Conservation (phyloP, 1,140 invertebrate species). For the Ectropis grisescens region DNA sequence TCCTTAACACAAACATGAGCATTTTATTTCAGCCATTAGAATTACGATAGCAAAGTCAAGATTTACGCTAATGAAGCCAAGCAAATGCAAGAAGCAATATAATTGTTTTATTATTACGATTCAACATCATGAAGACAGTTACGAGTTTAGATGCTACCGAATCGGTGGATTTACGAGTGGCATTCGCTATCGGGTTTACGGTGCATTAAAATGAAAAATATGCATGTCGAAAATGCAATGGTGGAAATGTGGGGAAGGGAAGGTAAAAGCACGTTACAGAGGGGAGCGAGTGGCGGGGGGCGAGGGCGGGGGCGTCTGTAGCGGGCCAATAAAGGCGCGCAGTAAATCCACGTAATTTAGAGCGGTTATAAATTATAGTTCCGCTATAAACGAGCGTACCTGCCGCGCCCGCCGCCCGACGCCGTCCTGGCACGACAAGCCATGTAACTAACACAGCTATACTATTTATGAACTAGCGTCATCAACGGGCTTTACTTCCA, state of each 20-base stretch:
- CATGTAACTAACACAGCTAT: too few species aligned
- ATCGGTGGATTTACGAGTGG: constrained; percentile 16
- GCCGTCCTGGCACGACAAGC: constrained; percentile 4
- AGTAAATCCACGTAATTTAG: constrained; percentile 68
- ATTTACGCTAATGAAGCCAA: too few species aligned
- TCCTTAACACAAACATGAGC: neutral
- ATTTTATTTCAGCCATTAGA: too few species aligned
- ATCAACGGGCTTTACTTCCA: too few species aligned
- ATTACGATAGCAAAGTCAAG: too few species aligned
- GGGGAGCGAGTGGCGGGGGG: constrained; percentile 10
- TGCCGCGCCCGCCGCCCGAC: constrained; percentile 29
- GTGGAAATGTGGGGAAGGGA: too few species aligned
- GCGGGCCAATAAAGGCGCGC: constrained; percentile 62
- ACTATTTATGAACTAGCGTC: too few species aligned
- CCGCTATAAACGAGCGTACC: constrained; percentile 56
- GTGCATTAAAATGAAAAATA: constrained; percentile 18
- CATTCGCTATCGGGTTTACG: constrained; percentile 19
- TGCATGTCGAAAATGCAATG: too few species aligned
- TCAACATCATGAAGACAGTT: too few species aligned
- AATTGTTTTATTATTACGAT: too few species aligned
- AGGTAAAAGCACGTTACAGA: too few species aligned
- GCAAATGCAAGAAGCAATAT: too few species aligned
- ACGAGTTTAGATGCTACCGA: constrained; percentile 14
- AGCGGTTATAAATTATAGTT: constrained; percentile 63
- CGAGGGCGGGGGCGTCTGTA: constrained; percentile 32